Evolutionary conservation across 2,113 vertebrate species (phyloP), one percentile per base, ranked within the genome.

Genomic region (Bothrops jararaca): DNA sequence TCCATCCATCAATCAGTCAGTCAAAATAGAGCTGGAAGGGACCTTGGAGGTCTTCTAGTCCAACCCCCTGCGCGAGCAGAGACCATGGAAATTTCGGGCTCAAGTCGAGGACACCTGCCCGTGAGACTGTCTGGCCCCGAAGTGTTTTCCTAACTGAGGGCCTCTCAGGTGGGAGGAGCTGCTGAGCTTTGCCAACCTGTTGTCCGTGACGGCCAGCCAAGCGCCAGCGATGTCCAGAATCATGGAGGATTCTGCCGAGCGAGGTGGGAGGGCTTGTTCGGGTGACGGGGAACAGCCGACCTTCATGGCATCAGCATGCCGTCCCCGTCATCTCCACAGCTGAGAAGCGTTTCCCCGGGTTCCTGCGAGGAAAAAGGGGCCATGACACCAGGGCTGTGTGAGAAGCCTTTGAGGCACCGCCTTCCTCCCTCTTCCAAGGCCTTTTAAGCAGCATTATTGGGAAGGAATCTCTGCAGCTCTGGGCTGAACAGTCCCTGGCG

Each of bases 271-370:
- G 98, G 97, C 92, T 98, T 99, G 52, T 98, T 99, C 23, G 98
- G 98, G 91, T 98, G 98, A 93, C 99, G 99, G 2, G 99, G 99
- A 10, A 99, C 98, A 0, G 99, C 99, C 0, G 99, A 99, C 99
- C 99, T 94, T 99, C 99, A 0, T 99, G 99, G 95, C 99, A 99
- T n/a, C 39, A 99, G 97, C 98, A 99, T 98, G 60, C 99, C 99
- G 0, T 94, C 0, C 98, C 98, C 0, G 95, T 99, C 98, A 99
- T 99, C 99, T 98, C 99, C 99, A 99, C 50, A 99, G 98, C 96
- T 99, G 99, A 34, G 99, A 99, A 99, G 3, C 99, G 98, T 95
- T 99, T 99, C 42, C 42, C 99, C 99, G 0, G 99, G 99, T 88
- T 99, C 99, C 99, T 99, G 93, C 53, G 4, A 34, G 42, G 15